Evolutionary conservation across 2,888 invertebrate genomes (phyloP).

Genomic region (Polietes domitor): DNA sequence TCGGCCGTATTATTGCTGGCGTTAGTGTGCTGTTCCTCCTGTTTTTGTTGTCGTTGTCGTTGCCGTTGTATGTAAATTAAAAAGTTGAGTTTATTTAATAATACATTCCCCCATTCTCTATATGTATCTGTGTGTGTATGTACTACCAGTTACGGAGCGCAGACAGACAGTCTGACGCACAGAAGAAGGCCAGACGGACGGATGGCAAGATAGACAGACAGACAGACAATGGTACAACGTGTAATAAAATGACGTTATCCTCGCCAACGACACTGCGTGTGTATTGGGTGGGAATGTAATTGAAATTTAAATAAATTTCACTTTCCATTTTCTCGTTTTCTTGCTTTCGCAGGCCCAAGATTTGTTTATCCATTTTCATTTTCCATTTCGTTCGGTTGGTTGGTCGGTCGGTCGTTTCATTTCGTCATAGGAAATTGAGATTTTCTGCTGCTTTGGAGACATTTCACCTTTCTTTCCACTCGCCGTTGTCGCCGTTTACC

Average conservation of each 20-base stretch:
- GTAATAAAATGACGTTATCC: conserved; percentile 36
- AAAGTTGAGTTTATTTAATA: conserved; percentile 57
- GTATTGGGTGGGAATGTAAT: conserved; percentile 51
- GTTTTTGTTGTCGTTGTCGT: neutral
- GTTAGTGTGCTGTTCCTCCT: neutral
- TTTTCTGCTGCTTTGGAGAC: conserved; percentile 41
- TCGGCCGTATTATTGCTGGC: neutral
- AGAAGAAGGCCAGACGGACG: too few relatives aligned
- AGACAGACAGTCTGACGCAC: neutral
- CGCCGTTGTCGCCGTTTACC: neutral
- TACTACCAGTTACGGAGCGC: neutral
- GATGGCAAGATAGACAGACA: neutral
- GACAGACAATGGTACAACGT: neutral
- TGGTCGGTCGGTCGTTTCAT: conserved; percentile 4
- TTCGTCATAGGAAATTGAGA: conserved; percentile 38
- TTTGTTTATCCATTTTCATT: neutral
- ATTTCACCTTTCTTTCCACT: conserved; percentile 17
- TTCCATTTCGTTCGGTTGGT: neutral
- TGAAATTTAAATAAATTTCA: conserved; percentile 61
- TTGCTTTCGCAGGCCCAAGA: neutral
- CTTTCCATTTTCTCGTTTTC: conserved; percentile 41
- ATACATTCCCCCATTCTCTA: conserved; percentile 20
- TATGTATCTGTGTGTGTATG: conserved; percentile 4
- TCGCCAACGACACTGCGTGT: neutral
- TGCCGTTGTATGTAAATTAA: conserved; percentile 38